Base-by-base conservation (phyloP, 1,140 invertebrate genomes). In the Drosophila littoralis region DNA sequence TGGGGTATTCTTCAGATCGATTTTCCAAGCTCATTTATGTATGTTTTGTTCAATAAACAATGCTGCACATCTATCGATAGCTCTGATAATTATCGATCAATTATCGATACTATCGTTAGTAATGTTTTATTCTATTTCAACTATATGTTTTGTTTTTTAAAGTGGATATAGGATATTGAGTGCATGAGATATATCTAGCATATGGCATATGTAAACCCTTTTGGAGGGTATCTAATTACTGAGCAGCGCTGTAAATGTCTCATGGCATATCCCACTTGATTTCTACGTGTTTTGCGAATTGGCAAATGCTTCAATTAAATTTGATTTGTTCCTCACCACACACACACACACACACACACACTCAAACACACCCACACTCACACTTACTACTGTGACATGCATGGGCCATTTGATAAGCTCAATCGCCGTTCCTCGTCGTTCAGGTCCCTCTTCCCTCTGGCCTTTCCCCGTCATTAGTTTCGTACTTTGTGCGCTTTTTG, bases 391-490 rank as follows among this genome's bases (percentile, higher is more conserved):
- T 70, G 61, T 65, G 72, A 65, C 82, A 75, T 84, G 77, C 79
- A 85, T 81, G 77, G 50, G 45, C 71, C 79, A 81, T 83, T 83
- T 81, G 79, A 83, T 78, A 81, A 85, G 75, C 69, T 68, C 75
- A 73, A 77, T 79, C 51, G 68, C 67, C 42, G 42, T 33, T 60
- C 10, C 22, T 59, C 35, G 17, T 48, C 9, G 15, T 8, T 22
- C 22, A 12, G 38, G 17, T 15, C 38, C n/a, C 38, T 54, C 9
- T 36, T 59, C 75, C 63, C 67, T 52, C 33, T 63, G 33, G 67
- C 46, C 77, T 84, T 88, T 80, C 80, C 84, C 81, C 84, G 63
- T 88, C 84, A 88, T 88, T 88, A 88, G 84, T 82, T 89, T 79
- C 72, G 83, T 73, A 89, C 79, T 89, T 88, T 88, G 81, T 79